Evolutionary conservation across 1,140 invertebrate species (phyloP).

Genomic region (Sipha flava): DNA sequence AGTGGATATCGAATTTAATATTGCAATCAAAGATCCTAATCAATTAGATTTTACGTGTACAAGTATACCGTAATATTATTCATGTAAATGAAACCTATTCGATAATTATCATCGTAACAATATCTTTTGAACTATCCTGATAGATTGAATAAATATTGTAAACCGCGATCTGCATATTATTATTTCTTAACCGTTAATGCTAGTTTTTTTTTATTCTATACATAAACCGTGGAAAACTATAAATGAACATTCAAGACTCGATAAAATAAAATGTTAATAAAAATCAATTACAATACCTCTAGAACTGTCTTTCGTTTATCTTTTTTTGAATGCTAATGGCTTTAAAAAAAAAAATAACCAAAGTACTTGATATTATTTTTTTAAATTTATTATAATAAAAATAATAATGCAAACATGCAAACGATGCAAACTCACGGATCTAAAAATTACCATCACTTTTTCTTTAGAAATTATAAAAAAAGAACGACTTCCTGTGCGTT

Average conservation of each 20-base stretch:
- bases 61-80: neutral
- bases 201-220: neutral
- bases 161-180: neutral
- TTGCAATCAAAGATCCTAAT: neutral
- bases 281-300: neutral
- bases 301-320: neutral
- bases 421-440: no score
- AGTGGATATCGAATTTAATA: neutral
- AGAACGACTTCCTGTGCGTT: no score
- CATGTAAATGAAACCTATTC: neutral
- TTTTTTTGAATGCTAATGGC: neutral
- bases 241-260: neutral
- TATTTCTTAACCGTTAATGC: neutral
- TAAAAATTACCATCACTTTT: no score
- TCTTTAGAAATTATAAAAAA: no score
- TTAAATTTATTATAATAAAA: neutral
- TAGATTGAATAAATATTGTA: neutral
- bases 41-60: neutral
- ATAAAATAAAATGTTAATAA: neutral
- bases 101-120: neutral
- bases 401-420: neutral
- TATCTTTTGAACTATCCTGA: neutral
- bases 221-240: neutral
- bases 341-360: neutral
- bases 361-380: neutral